phyloP scores from a whole-genome alignment of 1,140 invertebrate genomes.

The Aethina tumida region DNA sequence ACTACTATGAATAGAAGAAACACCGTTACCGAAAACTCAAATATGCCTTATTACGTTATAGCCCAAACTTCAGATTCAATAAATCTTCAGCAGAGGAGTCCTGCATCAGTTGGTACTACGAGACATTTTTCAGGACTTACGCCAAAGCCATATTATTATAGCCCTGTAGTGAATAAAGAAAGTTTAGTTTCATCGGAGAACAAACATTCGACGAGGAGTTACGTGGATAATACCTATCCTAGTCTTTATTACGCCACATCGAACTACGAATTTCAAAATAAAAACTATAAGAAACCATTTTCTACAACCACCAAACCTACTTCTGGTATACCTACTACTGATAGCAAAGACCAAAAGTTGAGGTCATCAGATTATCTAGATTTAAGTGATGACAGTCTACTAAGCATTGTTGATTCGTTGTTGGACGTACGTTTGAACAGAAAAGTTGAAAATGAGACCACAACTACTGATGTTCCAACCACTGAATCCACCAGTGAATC shows the following conservation, averaged over 20 bases:
- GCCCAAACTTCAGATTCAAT: conserved; percentile 16
- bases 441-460: conserved; percentile 7
- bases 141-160: conserved; percentile 14
- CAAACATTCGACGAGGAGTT: conserved; percentile 7
- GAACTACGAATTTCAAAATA: conserved; percentile 12
- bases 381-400: conserved; percentile 14
- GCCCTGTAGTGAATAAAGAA: conserved; percentile 9
- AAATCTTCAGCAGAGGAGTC: conserved; percentile 18
- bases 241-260: conserved; percentile 10
- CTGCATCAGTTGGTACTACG: conserved; percentile 22
- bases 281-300: conserved; percentile 10
- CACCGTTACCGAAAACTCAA: conserved; percentile 12
- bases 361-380: conserved; percentile 10
- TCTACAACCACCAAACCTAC: conserved; percentile 11
- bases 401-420: conserved; percentile 21
- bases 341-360: conserved; percentile 5
- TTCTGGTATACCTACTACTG: conserved; percentile 1
- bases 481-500: conserved; percentile 6
- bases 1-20: conserved; percentile 8
- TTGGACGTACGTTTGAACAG: conserved; percentile 16
- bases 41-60: conserved; percentile 19
- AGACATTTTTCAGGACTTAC: conserved; percentile 25
- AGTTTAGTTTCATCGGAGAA: no score
- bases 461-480: conserved; percentile 6
- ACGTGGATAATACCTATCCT: conserved; percentile 5